Conservation (phyloP, 2,888 invertebrate genomes). For the Cotesia congregata region DNA sequence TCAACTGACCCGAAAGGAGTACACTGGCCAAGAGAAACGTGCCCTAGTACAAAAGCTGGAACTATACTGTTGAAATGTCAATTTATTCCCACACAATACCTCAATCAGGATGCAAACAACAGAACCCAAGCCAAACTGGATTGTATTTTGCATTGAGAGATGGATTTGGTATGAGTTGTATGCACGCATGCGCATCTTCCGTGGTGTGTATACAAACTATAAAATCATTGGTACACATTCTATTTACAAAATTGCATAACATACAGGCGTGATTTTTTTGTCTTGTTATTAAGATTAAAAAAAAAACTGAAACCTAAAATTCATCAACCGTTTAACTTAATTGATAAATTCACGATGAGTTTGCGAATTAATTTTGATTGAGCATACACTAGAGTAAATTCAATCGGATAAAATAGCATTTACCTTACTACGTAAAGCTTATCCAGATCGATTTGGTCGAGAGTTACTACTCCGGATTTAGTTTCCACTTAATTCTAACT, state of each 20-base stretch:
- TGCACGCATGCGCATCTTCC: not conserved
- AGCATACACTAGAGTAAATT: slow-evolving; percentile 10
- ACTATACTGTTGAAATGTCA: slow-evolving; percentile 61
- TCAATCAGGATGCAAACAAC: slow-evolving; percentile 68
- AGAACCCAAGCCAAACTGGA: slow-evolving; percentile 52
- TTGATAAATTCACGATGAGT: slow-evolving; percentile 10
- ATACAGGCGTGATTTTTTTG: not conserved
- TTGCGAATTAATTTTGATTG: slow-evolving; percentile 17
- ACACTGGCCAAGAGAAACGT: slow-evolving; percentile 42
- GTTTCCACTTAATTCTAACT: slow-evolving; percentile 41
- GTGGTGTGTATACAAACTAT: not conserved
- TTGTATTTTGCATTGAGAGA: slow-evolving; percentile 61
- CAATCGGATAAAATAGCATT: slow-evolving; percentile 31
- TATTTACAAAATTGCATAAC: not conserved
- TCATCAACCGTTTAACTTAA: not conserved
- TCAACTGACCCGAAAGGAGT: slow-evolving; percentile 32
- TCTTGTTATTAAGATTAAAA: not conserved
- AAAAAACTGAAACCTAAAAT: not conserved
- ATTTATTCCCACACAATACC: slow-evolving; percentile 65
- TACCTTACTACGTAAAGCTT: slow-evolving; percentile 27
- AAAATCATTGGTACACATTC: slow-evolving; percentile 19
- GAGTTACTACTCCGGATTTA: slow-evolving; percentile 34
- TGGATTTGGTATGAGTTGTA: slow-evolving; percentile 32
- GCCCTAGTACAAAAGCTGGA: slow-evolving; percentile 56
- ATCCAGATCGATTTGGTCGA: slow-evolving; percentile 29